phyloP scores from a whole-genome alignment of 2,797 vertebrate species.

The Heterohyrax brucei region DNA sequence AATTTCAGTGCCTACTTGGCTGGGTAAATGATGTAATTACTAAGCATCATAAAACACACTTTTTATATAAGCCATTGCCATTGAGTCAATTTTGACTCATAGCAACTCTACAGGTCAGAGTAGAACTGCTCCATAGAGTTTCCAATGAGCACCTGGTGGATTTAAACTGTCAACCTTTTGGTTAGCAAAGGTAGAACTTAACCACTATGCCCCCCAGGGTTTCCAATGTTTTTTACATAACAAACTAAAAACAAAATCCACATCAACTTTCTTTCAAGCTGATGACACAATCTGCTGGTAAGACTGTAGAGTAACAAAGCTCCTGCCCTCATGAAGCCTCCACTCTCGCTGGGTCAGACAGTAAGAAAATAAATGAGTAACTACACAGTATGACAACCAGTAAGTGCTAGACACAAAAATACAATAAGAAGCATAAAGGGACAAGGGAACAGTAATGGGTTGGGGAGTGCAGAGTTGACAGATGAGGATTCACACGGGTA shows the following conservation, averaged over 20 bases:
- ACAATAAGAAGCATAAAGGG: not conserved
- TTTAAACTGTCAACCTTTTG: no score
- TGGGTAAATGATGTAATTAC: slow-evolving; percentile 72
- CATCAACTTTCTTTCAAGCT: slow-evolving; percentile 20
- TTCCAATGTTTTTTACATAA: not conserved
- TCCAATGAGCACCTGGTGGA: no score
- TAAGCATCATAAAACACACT: slow-evolving; percentile 27
- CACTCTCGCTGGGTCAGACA: not conserved
- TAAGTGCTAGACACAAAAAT: not conserved
- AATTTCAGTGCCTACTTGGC: slow-evolving; percentile 17
- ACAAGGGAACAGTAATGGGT: not conserved
- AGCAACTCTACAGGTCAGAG: no score
- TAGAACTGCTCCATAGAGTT: no score
- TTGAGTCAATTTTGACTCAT: no score
- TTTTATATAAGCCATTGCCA: not conserved
- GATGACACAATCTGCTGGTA: slow-evolving; percentile 19
- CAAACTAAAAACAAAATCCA: slow-evolving; percentile 59
- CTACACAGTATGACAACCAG: not conserved
- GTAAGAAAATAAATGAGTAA: slow-evolving; percentile 16
- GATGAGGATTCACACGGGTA: not conserved
- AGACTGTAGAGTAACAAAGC: slow-evolving; percentile 1
- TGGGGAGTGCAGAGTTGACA: not conserved
- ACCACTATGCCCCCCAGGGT: no score
- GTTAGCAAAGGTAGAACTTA: no score
- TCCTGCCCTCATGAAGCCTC: not conserved